Base-by-base conservation (phyloP, 2,113 vertebrate genomes). In the Oryzias melastigma region DNA sequence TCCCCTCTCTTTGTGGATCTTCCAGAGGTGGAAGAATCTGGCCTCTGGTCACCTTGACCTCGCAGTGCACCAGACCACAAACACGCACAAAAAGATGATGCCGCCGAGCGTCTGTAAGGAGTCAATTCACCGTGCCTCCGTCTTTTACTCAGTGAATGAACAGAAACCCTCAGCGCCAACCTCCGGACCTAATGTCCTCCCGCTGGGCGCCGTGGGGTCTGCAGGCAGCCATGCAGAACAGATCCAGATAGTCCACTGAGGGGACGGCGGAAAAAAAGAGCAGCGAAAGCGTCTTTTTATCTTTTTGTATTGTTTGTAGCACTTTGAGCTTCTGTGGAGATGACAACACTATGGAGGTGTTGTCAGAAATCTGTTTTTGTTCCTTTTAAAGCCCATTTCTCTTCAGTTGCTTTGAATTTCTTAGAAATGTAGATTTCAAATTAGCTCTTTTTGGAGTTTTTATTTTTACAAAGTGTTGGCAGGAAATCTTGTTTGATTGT, bases 101-200 rank as follows among this genome's bases (percentile, higher is more conserved):
- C 25, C 1, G 25, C 25, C 5, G 25, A 27, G 25, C 25, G 25
- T 27, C 25, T 27, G 25, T 27, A 27, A 27, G 25, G 25, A 27
- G 6, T 27, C 25, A 27, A 27, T 27, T 27, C 25, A 27, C 25
- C 25, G 25, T 27, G 6, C 25, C 25, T 27, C 25, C 25, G 6
- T 27, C 25, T 27, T 22, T 55, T 64, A 69, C 75, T 72, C 63
- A 76, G 47, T 43, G 40, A 59, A 58, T 19, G 22, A 54, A 18
- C 42, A 55, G 8, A 55, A 7, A 51, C n/a, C 42, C 40, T 52
- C 48, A 41, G 58, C 43, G 52, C 16, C 5, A 18, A 57, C 57
- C 55, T 16, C 7, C 4, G 25, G n/a, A 5, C 20, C 29, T 35
- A 41, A 42, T 65, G 44, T 14, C 6, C 3, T 1, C 20, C 45